Base-by-base conservation (phyloP, 2,113 vertebrate genomes). In the Bos javanicus region DNA sequence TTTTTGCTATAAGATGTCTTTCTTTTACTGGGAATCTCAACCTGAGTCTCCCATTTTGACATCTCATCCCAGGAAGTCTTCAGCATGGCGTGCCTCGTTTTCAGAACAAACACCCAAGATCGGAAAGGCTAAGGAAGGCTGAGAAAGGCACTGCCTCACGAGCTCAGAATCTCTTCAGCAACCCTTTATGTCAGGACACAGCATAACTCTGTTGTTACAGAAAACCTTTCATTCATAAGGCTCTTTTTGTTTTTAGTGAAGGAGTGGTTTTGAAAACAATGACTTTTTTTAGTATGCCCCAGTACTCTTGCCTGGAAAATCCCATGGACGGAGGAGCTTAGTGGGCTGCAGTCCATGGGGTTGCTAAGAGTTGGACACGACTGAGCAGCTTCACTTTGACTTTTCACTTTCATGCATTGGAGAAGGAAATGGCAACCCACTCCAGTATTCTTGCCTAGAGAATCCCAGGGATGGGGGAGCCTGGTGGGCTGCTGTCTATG, bases 191-290 rank as follows among this genome's bases (percentile, higher is more conserved):
- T 95, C 30, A 94, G 56, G 12, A 78, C 50, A 94, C 36, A 97
- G 88, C 74, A 54, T n/a, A 80, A 78, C 39, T 60, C n/a, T 39
- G 12, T 28, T 80, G 46, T 39, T 90, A 25, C 2, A 56, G 36
- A 33, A 94, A 92, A 76, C 33, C 25, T 88, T 95, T 91, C 48
- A 86, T 80, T 94, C 67, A 26, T 14, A 48, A 87, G 81, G 3
- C 56, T 25, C 36, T 96, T 97, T 81, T 89, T 5, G 0, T 86
- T 93, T 62, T 82, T 54, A 84, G n/a, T 43, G 50, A 57, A 57
- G 8, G 62, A 91, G 21, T 85, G 16, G 3, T 33, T 96, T 94
- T 62, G 39, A 50, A 96, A 83, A 88, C 76, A 92, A 16, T 9
- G 57, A 19, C 5, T 12, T 48, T 87, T 94, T 93, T 93, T 36